These are phyloP conservation scores for Ammodytes dubius DNA, from an alignment of 2,113 vertebrate genomes.

Conservation along the genomic window DNA sequence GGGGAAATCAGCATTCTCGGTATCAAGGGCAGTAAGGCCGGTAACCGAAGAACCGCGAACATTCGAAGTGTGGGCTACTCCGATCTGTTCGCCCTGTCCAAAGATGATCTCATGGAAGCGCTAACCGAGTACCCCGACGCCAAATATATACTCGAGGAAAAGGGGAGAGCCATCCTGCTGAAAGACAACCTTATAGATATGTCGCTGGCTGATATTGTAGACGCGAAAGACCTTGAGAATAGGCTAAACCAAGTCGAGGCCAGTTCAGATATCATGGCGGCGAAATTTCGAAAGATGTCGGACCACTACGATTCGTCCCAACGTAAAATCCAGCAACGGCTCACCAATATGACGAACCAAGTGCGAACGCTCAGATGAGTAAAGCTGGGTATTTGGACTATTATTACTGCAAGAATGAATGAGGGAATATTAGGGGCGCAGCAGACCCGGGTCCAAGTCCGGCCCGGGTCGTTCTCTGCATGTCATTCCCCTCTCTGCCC, in stretches of 20 bases:
- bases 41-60: slow-evolving; percentile 80
- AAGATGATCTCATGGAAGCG: slow-evolving; percentile 80
- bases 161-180: slow-evolving; percentile 78
- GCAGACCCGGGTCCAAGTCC: too few relatives aligned
- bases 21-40: slow-evolving; percentile 82
- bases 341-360: slow-evolving; percentile 88
- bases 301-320: slow-evolving; percentile 87
- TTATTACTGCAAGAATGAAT: background rate
- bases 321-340: slow-evolving; percentile 91
- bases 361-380: slow-evolving; percentile 72
- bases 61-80: slow-evolving; percentile 83
- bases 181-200: slow-evolving; percentile 81
- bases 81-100: slow-evolving; percentile 79
- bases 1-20: slow-evolving; percentile 82
- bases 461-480: too few relatives aligned
- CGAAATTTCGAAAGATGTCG: slow-evolving; percentile 87
- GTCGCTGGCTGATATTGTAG: slow-evolving; percentile 56
- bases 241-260: slow-evolving; percentile 87
- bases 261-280: slow-evolving; percentile 86
- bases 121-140: slow-evolving; percentile 78
- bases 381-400: background rate
- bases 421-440: too few relatives aligned
- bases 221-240: slow-evolving; percentile 90
- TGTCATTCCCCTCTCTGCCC: too few relatives aligned
- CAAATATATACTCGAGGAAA: slow-evolving; percentile 73